Evolutionary conservation across 2,113 vertebrate species (phyloP).

Genomic region (Prolemur simus): DNA sequence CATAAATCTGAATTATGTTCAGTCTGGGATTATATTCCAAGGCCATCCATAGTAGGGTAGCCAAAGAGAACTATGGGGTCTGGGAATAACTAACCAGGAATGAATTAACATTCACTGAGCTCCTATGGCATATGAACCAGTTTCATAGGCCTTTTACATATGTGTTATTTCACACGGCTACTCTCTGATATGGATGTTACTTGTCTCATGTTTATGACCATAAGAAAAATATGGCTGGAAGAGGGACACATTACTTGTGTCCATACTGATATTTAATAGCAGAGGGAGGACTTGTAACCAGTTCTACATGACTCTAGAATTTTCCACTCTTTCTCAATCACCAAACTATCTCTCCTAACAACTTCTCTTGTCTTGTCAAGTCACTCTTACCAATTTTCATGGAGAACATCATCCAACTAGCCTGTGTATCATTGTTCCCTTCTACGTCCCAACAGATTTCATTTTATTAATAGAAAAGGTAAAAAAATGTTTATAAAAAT

Average conservation of each 20-base stretch:
- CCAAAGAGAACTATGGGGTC: not conserved
- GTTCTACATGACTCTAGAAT: not conserved
- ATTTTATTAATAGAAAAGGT: not conserved
- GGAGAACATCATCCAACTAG: not conserved
- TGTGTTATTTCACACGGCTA: not conserved
- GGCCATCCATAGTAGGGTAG: not conserved
- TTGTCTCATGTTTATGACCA: not conserved
- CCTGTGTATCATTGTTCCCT: not conserved
- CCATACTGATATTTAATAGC: not conserved
- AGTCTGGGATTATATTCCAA: not conserved
- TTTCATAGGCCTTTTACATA: not conserved
- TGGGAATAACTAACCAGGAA: not conserved
- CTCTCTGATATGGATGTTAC: not conserved
- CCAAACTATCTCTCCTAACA: not conserved
- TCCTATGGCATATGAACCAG: not conserved
- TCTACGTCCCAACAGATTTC: not conserved
- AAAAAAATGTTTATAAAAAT: not conserved
- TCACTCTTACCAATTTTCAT: not conserved
- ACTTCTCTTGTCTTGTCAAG: not conserved
- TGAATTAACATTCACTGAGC: not conserved
- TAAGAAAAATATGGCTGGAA: not conserved
- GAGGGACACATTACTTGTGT: not conserved
- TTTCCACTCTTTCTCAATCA: not conserved
- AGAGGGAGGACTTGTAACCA: not conserved
- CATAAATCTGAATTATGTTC: not conserved